phyloP scores from a whole-genome alignment of 1,140 invertebrate species.

The Gryllus bimaculatus region DNA sequence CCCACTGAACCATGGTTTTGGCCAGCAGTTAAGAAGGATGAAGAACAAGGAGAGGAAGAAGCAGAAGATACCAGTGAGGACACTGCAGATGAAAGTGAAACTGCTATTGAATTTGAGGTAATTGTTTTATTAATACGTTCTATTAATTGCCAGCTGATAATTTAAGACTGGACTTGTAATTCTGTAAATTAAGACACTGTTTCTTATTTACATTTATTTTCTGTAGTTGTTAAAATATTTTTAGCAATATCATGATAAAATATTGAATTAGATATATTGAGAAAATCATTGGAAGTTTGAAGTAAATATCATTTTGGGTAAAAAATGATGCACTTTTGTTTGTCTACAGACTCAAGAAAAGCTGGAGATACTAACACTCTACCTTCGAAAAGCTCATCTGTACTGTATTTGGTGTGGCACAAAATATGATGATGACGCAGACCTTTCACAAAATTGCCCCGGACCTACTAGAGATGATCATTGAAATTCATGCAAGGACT shows the following conservation, averaged over 20 bases:
- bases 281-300: background rate
- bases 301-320: background rate
- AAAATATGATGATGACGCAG: constrained; percentile 48
- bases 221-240: background rate
- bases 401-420: constrained; percentile 75
- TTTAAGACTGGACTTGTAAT: too few species aligned
- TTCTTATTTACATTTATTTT: background rate
- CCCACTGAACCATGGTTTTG: constrained; percentile 59
- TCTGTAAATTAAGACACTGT: background rate
- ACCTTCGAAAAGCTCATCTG: constrained; percentile 55
- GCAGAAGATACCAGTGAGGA: constrained; percentile 30
- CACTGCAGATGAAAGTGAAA: constrained; percentile 30
- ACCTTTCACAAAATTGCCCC: constrained; percentile 56
- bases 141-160: too few species aligned
- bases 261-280: background rate
- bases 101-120: constrained; percentile 14
- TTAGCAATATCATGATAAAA: background rate
- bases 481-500: constrained; percentile 28
- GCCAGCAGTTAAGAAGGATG: constrained; percentile 39
- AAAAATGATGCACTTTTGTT: background rate
- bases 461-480: constrained; percentile 54
- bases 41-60: constrained; percentile 31
- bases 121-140: background rate
- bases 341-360: constrained; percentile 41
- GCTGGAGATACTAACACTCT: constrained; percentile 51